Evolutionary conservation across 1,140 invertebrate species (phyloP).

Genomic region (Aphidius gifuensis): DNA sequence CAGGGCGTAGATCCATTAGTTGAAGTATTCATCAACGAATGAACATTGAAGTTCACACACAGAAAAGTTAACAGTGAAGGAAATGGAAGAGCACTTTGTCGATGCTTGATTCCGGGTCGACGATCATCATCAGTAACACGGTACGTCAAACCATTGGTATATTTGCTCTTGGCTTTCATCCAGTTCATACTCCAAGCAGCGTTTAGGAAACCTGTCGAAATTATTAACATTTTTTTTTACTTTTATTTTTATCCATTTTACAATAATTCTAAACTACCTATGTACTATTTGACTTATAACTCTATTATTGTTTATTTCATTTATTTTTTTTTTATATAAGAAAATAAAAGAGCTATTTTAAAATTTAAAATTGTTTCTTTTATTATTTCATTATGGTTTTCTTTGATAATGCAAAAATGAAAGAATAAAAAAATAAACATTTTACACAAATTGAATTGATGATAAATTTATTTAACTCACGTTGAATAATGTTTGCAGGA

Average conservation of each 20-base stretch:
- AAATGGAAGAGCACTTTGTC: conserved; percentile 6
- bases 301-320: too few species aligned
- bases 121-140: conserved; percentile 43
- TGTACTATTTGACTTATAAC: too few species aligned
- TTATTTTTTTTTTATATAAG: too few species aligned
- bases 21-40: conserved; percentile 3
- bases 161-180: conserved; percentile 50
- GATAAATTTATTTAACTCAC: conserved; percentile 28
- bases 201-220: conserved; percentile 36
- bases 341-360: too few species aligned
- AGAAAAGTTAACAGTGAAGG: not conserved
- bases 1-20: conserved; percentile 10
- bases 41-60: conserved; percentile 19
- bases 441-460: too few species aligned
- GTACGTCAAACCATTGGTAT: conserved; percentile 63
- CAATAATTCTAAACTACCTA: not conserved
- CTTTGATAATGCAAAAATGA: not conserved
- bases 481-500: conserved; percentile 54
- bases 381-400: too few species aligned
- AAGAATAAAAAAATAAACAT: not conserved
- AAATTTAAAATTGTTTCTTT: too few species aligned
- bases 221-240: not conserved
- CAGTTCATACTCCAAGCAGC: conserved; percentile 58
- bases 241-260: not conserved
- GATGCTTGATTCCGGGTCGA: conserved; percentile 15